phyloP scores from a whole-genome alignment of 1,140 invertebrate species.

The Bradynema listronoti region DNA sequence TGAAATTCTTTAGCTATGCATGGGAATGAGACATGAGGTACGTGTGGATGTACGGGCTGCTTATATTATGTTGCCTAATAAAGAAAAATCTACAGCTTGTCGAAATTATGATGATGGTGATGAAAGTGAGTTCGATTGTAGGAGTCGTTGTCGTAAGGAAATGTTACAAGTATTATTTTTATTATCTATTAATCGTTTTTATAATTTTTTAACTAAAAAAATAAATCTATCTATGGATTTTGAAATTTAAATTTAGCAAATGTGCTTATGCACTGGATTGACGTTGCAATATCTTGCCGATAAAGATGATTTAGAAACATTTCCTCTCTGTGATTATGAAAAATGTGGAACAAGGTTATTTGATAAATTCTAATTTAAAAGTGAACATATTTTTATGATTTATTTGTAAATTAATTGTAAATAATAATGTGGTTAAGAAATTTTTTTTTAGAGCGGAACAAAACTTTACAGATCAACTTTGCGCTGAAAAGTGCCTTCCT shows the following conservation, averaged over 20 bases:
- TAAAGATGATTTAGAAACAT: constrained; percentile 41
- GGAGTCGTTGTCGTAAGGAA: constrained; percentile 46
- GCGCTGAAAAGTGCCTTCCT: constrained; percentile 42
- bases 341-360: constrained; percentile 47
- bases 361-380: background rate
- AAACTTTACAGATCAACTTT: constrained; percentile 42
- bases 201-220: constrained; percentile 12
- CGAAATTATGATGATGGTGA: constrained; percentile 45
- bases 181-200: too few relatives aligned
- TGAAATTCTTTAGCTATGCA: constrained; percentile 39
- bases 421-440: background rate
- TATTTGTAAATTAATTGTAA: background rate
- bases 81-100: constrained; percentile 49
- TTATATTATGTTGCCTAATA: constrained; percentile 49
- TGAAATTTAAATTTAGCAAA: too few relatives aligned
- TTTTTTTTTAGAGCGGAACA: constrained; percentile 11
- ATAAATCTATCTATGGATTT: background rate
- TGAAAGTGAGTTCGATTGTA: constrained; percentile 52
- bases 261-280: constrained; percentile 46
- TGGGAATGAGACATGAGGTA: constrained; percentile 44
- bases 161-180: constrained; percentile 40
- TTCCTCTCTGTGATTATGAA: constrained; percentile 49
- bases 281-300: constrained; percentile 39
- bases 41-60: constrained; percentile 44
- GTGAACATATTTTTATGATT: background rate